These are phyloP conservation scores for Steinernema khuongi DNA, from an alignment of 1,140 invertebrate species.

Conservation along the genomic window DNA sequence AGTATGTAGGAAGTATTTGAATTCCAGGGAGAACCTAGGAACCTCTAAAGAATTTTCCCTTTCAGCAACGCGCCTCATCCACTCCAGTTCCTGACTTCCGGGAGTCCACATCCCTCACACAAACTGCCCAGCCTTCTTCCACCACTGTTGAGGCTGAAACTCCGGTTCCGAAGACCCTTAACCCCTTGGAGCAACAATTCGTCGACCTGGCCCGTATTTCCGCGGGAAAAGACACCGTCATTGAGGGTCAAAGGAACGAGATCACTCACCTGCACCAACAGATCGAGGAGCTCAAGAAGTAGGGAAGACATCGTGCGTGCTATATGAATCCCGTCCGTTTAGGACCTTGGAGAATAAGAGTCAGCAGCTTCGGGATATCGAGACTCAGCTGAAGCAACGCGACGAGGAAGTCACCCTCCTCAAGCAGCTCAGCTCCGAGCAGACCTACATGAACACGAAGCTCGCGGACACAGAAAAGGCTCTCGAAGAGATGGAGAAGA, in stretches of 20 bases:
- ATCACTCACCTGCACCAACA: slow-evolving; percentile 28
- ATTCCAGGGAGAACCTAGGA: background rate
- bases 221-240: slow-evolving; percentile 38
- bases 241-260: slow-evolving; percentile 38
- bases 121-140: slow-evolving; percentile 11
- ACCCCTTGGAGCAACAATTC: slow-evolving; percentile 41
- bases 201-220: slow-evolving; percentile 40
- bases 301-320: background rate
- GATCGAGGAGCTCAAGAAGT: slow-evolving; percentile 27
- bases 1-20: background rate
- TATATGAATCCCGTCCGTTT: background rate
- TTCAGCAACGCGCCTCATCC: slow-evolving; percentile 9
- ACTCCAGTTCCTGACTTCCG: slow-evolving; percentile 17
- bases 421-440: slow-evolving; percentile 26
- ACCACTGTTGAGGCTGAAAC: background rate
- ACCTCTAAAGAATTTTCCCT: background rate
- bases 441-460: slow-evolving; percentile 29
- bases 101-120: slow-evolving; percentile 11
- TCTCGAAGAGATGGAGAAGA: background rate
- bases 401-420: slow-evolving; percentile 35
- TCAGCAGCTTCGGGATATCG: background rate
- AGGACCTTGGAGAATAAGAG: slow-evolving; percentile 20
- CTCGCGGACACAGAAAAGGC: slow-evolving; percentile 16
- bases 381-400: slow-evolving; percentile 17
- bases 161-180: background rate